These are phyloP conservation scores for Hafferia zeledoni DNA, from an alignment of 2,797 vertebrate species.

Conservation along the genomic window DNA sequence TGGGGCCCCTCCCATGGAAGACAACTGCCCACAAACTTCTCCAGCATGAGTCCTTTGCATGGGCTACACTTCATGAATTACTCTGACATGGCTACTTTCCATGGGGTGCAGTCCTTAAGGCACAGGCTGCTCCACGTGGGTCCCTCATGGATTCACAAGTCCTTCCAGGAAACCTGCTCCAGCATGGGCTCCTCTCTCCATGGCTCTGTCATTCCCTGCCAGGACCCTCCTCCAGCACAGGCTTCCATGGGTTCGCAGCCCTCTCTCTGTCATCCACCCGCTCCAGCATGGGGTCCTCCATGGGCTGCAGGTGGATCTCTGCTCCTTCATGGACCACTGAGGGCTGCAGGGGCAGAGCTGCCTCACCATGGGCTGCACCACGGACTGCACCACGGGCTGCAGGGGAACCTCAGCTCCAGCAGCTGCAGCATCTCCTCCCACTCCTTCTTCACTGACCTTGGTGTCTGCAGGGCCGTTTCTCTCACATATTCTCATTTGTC, in stretches of 20 bases:
- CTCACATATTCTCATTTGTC: neutral
- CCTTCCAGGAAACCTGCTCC: neutral
- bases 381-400: fast-evolving
- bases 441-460: neutral
- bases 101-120: neutral
- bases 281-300: neutral
- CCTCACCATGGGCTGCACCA: neutral
- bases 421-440: neutral
- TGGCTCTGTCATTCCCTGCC: too few relatives aligned
- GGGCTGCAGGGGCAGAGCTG: neutral
- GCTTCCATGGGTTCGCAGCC: neutral
- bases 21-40: neutral
- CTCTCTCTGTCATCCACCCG: neutral
- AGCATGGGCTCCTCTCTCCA: neutral
- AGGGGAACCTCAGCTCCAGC: neutral
- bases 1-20: neutral
- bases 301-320: neutral
- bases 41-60: neutral
- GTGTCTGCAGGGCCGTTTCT: neutral
- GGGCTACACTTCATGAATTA: neutral
- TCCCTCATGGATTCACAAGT: too few relatives aligned
- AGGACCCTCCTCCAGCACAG: neutral
- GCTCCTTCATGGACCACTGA: too few relatives aligned
- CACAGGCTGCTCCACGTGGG: neutral
- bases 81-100: neutral